Evolutionary conservation across 2,888 invertebrate species (phyloP), one percentile per base, ranked within the genome.

Genomic region (Coelopa pilipes): DNA sequence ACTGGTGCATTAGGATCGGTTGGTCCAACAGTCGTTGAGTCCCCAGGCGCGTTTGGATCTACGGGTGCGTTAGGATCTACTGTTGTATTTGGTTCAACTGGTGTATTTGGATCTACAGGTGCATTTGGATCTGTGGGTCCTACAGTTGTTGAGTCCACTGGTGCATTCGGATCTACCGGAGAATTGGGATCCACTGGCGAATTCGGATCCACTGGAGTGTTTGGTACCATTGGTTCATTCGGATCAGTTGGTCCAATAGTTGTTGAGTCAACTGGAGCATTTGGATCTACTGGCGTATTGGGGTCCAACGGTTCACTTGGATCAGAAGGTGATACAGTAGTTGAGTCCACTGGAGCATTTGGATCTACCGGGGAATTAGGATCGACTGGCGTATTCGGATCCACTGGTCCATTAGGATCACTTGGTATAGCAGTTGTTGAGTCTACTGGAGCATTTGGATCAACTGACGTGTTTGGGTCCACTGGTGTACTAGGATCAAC

Each of bases 401-500:
- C 71, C 0, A 76, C 66, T 65, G 76, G 75, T 47, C 70, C 65
- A 62, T 24, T 73, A 0, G 74, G 69, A n/a, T 69, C 69, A 7
- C 46, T 75, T 50, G 74, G 65, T 53, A 62, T 47, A 60, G 55
- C 69, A 5, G 74, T 72, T 24, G 62, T 75, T 0, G 75, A 73
- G 17, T 74, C 72, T 12, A 70, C 72, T 45, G 74, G 74, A 53
- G 70, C 45, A 47, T 69, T 75, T 0, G 74, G 74, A n/a, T 73
- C 72, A 3, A 70, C 76, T 11, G 78, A 73, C 46, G 76, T 46
- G 19, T 73, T 77, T 0, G 79, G 76, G 17, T 75, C 76, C 0
- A 62, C 74, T 13, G 74, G 73, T 11, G 74, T 47, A 12, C 72
- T 74, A 0, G 74, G 55, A 19, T 72, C 75, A 0, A 53, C 62